Conservation (phyloP, 2,888 invertebrate species). For the Zygothrica quintamaculata region DNA sequence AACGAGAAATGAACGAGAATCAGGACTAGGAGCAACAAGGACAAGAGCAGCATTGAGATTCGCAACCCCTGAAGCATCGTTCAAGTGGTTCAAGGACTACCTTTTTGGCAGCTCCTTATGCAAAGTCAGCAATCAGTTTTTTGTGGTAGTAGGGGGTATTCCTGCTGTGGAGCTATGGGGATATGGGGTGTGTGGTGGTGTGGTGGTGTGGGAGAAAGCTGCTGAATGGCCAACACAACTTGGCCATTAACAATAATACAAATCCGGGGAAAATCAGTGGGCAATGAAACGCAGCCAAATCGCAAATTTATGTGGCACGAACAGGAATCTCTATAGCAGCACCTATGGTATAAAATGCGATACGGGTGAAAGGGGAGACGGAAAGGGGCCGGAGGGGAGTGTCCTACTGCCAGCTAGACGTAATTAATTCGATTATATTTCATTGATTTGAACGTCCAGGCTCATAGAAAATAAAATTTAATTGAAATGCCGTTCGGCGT, state of each 20-base stretch:
- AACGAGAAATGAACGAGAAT: slow-evolving; percentile 39
- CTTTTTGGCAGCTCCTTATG: slow-evolving; percentile 42
- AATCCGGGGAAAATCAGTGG: slow-evolving; percentile 61
- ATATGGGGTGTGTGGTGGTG: no score
- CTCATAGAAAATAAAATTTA: slow-evolving; percentile 82
- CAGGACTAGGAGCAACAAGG: background rate
- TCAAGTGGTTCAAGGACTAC: slow-evolving; percentile 21
- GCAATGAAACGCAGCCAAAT: slow-evolving; percentile 74
- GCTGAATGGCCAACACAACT: slow-evolving; percentile 61
- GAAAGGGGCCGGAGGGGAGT: slow-evolving; percentile 4
- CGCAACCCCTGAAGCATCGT: slow-evolving; percentile 33
- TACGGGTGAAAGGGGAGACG: no score
- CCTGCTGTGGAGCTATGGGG: no score
- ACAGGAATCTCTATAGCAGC: slow-evolving; percentile 26
- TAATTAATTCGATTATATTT: slow-evolving; percentile 85
- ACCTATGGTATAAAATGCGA: background rate
- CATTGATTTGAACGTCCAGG: slow-evolving; percentile 82
- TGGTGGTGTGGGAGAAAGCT: slow-evolving; percentile 14
- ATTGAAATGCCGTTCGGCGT: slow-evolving; percentile 78
- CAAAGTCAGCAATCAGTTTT: slow-evolving; percentile 41
- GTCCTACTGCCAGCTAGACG: slow-evolving; percentile 51
- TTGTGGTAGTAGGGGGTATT: no score
- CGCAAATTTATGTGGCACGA: slow-evolving; percentile 73
- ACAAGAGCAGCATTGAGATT: slow-evolving; percentile 46
- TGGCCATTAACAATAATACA: slow-evolving; percentile 78